Conservation (phyloP, 2,888 invertebrate species). For the Phalera bucephala region DNA sequence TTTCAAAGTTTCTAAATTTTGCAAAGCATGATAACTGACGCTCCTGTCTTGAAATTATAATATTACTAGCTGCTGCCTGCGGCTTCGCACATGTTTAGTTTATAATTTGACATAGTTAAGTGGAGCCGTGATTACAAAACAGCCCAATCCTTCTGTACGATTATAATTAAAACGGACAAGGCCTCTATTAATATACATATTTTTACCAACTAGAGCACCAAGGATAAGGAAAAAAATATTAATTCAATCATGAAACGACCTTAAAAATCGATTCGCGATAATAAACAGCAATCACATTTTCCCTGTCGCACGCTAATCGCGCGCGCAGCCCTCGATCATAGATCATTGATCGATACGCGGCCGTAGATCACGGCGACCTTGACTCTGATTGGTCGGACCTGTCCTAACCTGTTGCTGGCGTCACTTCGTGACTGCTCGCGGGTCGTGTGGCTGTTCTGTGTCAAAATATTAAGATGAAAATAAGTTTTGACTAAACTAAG, state of each 20-base stretch:
- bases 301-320: conserved; percentile 17
- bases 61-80: no score
- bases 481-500: conserved; percentile 14
- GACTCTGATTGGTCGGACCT: conserved; percentile 59
- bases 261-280: neutral
- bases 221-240: no score
- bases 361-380: conserved; percentile 58
- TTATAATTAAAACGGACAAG: no score
- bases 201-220: no score
- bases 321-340: conserved; percentile 29
- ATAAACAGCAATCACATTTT: conserved; percentile 4
- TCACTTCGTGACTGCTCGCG: conserved; percentile 49
- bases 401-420: conserved; percentile 39
- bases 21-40: neutral
- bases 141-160: no score
- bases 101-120: no score
- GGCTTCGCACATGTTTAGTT: no score
- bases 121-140: conserved; percentile 1
- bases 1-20: conserved; percentile 15
- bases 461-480: conserved; percentile 40
- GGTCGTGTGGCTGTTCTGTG: conserved; percentile 35
- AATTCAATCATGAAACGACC: neutral
- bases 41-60: neutral
- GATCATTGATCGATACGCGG: conserved; percentile 61
- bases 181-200: no score